phyloP scores from a whole-genome alignment of 2,113 vertebrate genomes.

The Cololabis saira region DNA sequence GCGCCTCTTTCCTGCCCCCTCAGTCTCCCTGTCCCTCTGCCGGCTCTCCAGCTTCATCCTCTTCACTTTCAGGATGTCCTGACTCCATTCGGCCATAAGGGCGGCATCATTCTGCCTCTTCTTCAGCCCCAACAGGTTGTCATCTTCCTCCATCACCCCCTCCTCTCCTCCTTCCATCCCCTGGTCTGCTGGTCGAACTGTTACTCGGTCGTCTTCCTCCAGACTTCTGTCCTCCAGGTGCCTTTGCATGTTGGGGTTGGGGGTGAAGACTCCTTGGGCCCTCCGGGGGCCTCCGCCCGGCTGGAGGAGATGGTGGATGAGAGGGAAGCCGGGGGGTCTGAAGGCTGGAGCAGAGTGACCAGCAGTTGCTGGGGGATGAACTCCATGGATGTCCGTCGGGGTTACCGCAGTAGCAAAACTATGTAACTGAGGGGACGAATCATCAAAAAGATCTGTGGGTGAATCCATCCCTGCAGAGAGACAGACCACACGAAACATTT shows the following conservation, averaged over 20 bases:
- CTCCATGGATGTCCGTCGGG: slow-evolving; percentile 61
- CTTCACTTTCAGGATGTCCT: slow-evolving; percentile 72
- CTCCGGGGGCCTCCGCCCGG: slow-evolving; percentile 66
- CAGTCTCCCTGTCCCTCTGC: slow-evolving; percentile 36
- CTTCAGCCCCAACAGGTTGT: slow-evolving; percentile 42
- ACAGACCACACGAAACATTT: neutral
- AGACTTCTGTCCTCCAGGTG: slow-evolving; percentile 39
- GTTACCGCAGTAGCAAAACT: slow-evolving; percentile 65
- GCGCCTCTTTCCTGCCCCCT: slow-evolving; percentile 50
- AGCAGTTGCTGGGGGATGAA: slow-evolving; percentile 40
- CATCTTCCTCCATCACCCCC: slow-evolving; percentile 40
- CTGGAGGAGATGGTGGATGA: slow-evolving; percentile 80
- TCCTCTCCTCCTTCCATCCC: slow-evolving; percentile 46
- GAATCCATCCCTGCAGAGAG: slow-evolving; percentile 76
- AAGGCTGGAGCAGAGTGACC: slow-evolving; percentile 56
- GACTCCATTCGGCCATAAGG: slow-evolving; percentile 62
- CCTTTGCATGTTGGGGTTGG: slow-evolving; percentile 37
- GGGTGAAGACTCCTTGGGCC: slow-evolving; percentile 53
- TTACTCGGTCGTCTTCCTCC: slow-evolving; percentile 48
- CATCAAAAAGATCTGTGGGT: slow-evolving; percentile 74
- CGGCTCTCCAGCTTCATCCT: slow-evolving; percentile 73
- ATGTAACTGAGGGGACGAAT: slow-evolving; percentile 65
- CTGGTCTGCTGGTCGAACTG: slow-evolving; percentile 43
- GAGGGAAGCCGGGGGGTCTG: slow-evolving; percentile 65
- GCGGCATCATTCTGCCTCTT: slow-evolving; percentile 44